phyloP scores from a whole-genome alignment of 2,888 invertebrate genomes.

The Perizoma affinitatum region DNA sequence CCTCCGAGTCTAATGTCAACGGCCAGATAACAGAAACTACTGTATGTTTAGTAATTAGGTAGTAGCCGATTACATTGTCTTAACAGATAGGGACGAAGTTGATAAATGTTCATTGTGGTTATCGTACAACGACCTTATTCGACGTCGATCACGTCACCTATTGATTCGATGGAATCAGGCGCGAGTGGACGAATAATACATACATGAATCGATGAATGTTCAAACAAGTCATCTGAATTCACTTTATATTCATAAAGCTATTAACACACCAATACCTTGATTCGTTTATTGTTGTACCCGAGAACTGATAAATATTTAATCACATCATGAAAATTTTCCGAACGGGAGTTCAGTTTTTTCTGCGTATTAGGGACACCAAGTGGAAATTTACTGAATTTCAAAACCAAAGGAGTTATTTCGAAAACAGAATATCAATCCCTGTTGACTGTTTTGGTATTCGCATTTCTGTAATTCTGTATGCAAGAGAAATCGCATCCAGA shows the following conservation, averaged over 20 bases:
- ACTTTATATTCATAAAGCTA: slow-evolving; percentile 71
- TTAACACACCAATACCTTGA: slow-evolving; percentile 63
- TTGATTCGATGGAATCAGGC: slow-evolving; percentile 44
- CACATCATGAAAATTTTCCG: slow-evolving; percentile 50
- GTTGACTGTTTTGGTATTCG: slow-evolving; percentile 51
- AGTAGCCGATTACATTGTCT: slow-evolving; percentile 62
- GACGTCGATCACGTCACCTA: slow-evolving; percentile 45
- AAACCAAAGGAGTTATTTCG: slow-evolving; percentile 52
- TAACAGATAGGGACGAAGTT: slow-evolving; percentile 55
- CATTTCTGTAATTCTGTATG: slow-evolving; percentile 46
- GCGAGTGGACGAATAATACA: slow-evolving; percentile 39
- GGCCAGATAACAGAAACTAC: slow-evolving; percentile 55
- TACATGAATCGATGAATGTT: slow-evolving; percentile 62
- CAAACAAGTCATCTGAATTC: slow-evolving; percentile 55
- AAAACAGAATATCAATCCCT: slow-evolving; percentile 51
- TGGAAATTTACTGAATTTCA: slow-evolving; percentile 60
- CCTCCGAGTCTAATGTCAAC: slow-evolving; percentile 43
- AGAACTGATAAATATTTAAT: slow-evolving; percentile 74
- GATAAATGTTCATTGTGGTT: slow-evolving; percentile 60
- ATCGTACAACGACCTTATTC: slow-evolving; percentile 67
- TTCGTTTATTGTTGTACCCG: slow-evolving; percentile 62
- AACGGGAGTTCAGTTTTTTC: slow-evolving; percentile 52
- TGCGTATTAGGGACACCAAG: slow-evolving; percentile 41
- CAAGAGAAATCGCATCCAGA: slow-evolving; percentile 65
- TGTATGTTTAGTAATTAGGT: slow-evolving; percentile 57